Conservation (phyloP, 2,797 vertebrate species). For the Synaphobranchus kaupii region DNA sequence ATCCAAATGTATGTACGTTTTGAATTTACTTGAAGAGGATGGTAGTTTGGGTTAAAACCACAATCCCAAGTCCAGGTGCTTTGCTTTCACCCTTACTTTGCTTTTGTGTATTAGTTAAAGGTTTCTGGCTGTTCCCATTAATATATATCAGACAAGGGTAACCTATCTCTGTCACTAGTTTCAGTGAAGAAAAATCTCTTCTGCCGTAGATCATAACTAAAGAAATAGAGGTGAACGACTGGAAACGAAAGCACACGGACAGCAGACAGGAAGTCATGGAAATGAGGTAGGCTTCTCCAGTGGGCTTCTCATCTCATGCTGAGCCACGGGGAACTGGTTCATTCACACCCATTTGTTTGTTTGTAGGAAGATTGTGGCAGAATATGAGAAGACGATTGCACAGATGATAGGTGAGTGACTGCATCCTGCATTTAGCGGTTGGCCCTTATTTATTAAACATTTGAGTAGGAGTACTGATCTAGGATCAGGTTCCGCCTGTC, state of each 20-base stretch:
- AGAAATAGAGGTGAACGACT: constrained; percentile 90
- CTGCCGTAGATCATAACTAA: constrained; percentile 87
- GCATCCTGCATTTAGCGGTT: background rate
- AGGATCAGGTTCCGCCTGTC: background rate
- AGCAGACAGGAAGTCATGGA: constrained; percentile 87
- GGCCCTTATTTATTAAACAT: background rate
- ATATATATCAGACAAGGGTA: background rate
- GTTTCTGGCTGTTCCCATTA: background rate
- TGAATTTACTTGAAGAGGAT: background rate
- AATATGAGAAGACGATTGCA: constrained; percentile 96
- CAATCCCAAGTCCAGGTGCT: background rate
- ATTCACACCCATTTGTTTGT: constrained; percentile 25
- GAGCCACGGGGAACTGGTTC: background rate
- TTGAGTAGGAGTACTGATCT: background rate
- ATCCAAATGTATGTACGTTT: background rate
- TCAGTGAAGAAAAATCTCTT: background rate
- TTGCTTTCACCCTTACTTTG: background rate
- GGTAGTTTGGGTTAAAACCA: background rate
- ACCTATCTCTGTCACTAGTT: background rate
- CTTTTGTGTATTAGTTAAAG: background rate
- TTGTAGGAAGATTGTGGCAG: constrained; percentile 91
- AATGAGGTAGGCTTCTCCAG: constrained; percentile 83
- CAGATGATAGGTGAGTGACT: constrained; percentile 93
- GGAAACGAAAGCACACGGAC: constrained; percentile 90
- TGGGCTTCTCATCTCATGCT: background rate